Percentiles rank a stretch among this genome's conserved stretches.
Conservation (phyloP, 2,797 vertebrate genomes). For the Myotis daubentonii region DNA sequence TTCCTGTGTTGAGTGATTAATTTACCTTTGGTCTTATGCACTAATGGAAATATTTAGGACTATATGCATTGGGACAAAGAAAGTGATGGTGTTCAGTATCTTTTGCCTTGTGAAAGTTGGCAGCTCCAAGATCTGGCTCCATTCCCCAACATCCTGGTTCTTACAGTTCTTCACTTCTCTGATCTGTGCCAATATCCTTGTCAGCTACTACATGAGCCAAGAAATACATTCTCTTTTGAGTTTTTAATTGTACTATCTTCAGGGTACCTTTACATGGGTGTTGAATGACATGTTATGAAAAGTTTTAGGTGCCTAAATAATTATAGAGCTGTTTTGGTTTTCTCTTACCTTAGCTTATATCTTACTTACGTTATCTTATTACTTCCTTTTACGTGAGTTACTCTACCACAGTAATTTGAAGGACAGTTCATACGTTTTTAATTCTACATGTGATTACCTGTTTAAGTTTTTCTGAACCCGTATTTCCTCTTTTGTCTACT, state of each 20-base stretch:
- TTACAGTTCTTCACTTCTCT: neutral
- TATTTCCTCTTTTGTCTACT: neutral
- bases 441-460: neutral
- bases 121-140: neutral
- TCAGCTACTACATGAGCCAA: neutral
- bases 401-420: neutral
- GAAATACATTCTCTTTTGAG: neutral
- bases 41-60: neutral
- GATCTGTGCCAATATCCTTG: neutral
- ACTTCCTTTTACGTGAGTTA: neutral
- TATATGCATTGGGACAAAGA: neutral
- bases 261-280: neutral
- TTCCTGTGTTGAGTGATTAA: neutral
- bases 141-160: neutral
- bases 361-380: neutral
- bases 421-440: neutral
- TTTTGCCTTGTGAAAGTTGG: neutral
- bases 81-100: neutral
- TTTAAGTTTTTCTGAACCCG: neutral
- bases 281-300: neutral
- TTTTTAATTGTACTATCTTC: neutral
- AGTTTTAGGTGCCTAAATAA: neutral
- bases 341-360: neutral
- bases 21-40: neutral
- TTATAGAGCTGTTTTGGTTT: neutral